These are phyloP conservation scores for Ochropleura leucogaster DNA, from an alignment of 2,888 invertebrate species.

Conservation along the genomic window DNA sequence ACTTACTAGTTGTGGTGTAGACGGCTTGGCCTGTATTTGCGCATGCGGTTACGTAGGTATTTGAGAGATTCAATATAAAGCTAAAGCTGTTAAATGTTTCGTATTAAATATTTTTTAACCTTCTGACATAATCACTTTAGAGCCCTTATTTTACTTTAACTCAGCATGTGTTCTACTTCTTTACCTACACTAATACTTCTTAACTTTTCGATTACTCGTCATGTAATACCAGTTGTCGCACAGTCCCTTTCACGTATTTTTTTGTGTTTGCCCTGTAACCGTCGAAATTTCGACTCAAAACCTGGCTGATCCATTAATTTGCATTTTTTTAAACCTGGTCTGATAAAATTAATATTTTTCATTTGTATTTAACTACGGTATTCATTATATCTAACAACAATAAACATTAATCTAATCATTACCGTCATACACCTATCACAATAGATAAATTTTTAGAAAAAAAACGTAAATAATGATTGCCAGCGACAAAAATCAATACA, in stretches of 20 bases:
- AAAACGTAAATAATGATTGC: constrained; percentile 15
- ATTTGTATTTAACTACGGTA: neutral
- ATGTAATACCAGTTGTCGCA: no score
- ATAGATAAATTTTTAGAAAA: neutral
- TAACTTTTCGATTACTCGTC: no score
- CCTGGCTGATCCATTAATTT: no score
- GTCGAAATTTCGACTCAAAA: no score
- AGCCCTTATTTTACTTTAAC: neutral
- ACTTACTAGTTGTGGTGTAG: neutral
- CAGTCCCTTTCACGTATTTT: no score
- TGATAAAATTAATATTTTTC: no score
- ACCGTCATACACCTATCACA: constrained; percentile 6
- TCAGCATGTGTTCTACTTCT: neutral
- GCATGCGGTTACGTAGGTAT: neutral
- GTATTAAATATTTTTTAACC: neutral
- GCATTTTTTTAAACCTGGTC: no score
- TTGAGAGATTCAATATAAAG: neutral
- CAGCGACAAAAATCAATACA: constrained; percentile 32
- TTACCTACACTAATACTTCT: neutral
- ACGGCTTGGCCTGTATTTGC: neutral
- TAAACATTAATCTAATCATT: neutral
- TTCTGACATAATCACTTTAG: neutral
- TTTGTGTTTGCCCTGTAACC: no score
- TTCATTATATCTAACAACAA: neutral
- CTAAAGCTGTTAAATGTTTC: neutral